phyloP scores from a whole-genome alignment of 2,888 invertebrate genomes.

The Periphyllus acericola region DNA sequence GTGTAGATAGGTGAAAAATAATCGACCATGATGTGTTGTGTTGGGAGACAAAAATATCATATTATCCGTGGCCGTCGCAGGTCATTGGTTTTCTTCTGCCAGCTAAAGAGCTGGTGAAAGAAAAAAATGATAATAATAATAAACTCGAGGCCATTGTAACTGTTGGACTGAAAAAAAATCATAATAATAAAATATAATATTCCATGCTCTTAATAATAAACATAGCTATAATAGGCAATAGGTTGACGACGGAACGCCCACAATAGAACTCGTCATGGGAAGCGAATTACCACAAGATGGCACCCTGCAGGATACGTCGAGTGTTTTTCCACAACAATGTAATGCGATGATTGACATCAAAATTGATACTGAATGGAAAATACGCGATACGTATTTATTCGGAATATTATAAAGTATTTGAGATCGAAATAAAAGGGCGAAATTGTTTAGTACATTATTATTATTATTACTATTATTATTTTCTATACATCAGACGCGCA shows the following conservation, averaged over 20 bases:
- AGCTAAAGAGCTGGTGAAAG: conserved; percentile 30
- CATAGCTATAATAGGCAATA: conserved; percentile 31
- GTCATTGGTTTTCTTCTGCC: conserved; percentile 61
- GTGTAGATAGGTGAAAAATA: conserved; percentile 53
- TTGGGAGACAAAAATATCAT: conserved; percentile 58
- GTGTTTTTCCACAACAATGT: conserved; percentile 50
- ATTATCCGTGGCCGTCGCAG: conserved; percentile 60
- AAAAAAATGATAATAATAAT: conserved; percentile 41
- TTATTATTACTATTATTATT: not conserved
- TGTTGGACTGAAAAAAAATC: conserved; percentile 44
- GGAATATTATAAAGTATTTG: conserved; percentile 29
- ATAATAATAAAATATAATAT: conserved; percentile 56
- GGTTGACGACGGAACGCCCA: conserved; percentile 54
- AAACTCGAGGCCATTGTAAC: conserved; percentile 59
- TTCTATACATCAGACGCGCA: not conserved
- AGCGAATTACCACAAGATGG: conserved; percentile 51
- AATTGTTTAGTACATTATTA: conserved; percentile 12
- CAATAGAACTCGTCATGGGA: conserved; percentile 61
- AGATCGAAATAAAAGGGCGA: conserved; percentile 45
- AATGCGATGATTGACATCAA: conserved; percentile 54
- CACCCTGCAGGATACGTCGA: conserved; percentile 47
- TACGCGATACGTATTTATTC: conserved; percentile 28
- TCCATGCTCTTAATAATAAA: conserved; percentile 57
- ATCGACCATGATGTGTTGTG: conserved; percentile 51
- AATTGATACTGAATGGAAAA: conserved; percentile 42